Base-by-base conservation (phyloP, 2,113 vertebrate species). In the Colius striatus region DNA sequence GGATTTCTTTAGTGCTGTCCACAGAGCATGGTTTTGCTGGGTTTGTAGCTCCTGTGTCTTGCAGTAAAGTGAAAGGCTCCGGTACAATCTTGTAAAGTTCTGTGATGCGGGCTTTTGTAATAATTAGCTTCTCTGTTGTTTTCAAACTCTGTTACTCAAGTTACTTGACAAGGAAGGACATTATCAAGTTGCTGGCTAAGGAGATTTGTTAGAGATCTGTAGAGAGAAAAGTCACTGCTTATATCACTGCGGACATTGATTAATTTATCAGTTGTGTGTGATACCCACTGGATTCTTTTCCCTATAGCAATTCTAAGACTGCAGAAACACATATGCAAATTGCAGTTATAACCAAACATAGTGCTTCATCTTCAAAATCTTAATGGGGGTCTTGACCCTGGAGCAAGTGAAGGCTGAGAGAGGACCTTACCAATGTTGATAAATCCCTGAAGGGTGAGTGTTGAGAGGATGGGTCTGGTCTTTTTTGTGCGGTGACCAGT, bases 231-330 rank as follows among this genome's bases (percentile, higher is more conserved):
- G 26, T 53, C 47, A 14, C 7, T 75, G 43, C 53, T 66, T 58
- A 6, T 16, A 16, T 22, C 8, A 8, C 25, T 51, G 32, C 67
- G 75, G 20, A 5, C 1, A 0, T 11, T 0, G 7, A 14, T 57
- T 12, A 8, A 13, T 61, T 43, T 57, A 12, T 38, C 38, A n/a
- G 47, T 4, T 1, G 30, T 11, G 1, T 2, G 19, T 15, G 43
- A 66, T 53, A 36, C 2, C 20, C 1, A 0, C 30, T 45, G n/a
- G 23, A 19, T 54, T 81, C 55, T 79, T 50, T 20, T 16, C 30
- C 34, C 17, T 25, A 0, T 54, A 73, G 23, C 23, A 3, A 0
- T 63, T 88, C 34, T 47, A 18, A 25, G 50, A 9, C 45, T 58
- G 38, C 57, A 53, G 47, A 47, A 26, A 15, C 27, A 15, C 27